A percentile compares a stretch with the other conserved stretches of the same genome.
These are phyloP conservation scores for Coccyzus lansbergi DNA, from an alignment of 2,797 vertebrate species.

Conservation along the genomic window DNA sequence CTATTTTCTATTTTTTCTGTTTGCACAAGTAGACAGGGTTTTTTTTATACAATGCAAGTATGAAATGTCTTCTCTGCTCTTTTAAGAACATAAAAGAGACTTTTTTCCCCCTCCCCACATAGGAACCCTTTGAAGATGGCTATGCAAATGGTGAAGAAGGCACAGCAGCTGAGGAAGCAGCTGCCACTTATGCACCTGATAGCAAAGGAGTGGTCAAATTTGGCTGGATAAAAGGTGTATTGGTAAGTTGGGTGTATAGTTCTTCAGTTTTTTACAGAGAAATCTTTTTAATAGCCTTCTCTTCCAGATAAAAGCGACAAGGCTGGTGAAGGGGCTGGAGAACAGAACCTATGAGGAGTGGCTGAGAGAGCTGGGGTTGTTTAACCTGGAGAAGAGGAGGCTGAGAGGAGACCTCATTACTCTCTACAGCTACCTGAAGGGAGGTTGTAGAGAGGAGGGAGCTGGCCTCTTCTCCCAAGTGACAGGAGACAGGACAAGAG, in stretches of 20 bases:
- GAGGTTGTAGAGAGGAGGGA: no score
- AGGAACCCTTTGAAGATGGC: constrained; percentile 98
- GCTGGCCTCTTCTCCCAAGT: no score
- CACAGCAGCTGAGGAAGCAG: constrained; percentile 90
- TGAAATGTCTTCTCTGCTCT: neutral
- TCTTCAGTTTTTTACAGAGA: neutral
- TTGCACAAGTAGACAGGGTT: neutral
- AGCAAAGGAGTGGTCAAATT: constrained; percentile 96
- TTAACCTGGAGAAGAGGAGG: no score
- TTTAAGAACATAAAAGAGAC: neutral
- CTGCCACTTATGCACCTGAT: constrained; percentile 86
- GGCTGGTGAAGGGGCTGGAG: no score
- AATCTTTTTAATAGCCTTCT: neutral
- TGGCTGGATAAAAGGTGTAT: constrained; percentile 97
- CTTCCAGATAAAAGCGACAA: no score
- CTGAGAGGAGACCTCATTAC: no score
- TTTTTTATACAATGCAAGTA: fast-evolving
- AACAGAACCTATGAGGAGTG: no score
- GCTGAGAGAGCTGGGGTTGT: no score
- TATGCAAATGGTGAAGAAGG: constrained; percentile 95
- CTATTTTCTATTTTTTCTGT: neutral
- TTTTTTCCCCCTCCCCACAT: neutral
- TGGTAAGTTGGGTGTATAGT: constrained; percentile 83
- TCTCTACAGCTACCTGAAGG: no score
- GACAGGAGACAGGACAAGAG: no score